A percentile compares a stretch with the other conserved stretches of the same genome.
phyloP scores from a whole-genome alignment of 2,797 vertebrate species.

The Enteromius thamalakanensis region DNA sequence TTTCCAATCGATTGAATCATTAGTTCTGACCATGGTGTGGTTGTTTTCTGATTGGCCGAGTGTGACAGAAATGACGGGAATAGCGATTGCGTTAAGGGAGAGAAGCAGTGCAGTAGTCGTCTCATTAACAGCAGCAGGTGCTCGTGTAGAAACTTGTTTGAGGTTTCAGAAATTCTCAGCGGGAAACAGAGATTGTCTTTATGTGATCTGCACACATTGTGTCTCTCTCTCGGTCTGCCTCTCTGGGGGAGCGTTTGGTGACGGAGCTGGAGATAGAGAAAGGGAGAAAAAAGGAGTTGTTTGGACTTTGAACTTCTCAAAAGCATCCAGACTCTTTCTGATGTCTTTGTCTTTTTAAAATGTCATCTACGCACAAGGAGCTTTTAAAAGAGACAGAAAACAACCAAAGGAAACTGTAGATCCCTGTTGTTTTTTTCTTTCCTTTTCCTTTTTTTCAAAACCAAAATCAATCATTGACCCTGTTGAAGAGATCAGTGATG shows the following conservation, averaged over 20 bases:
- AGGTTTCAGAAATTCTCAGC: slow-evolving; percentile 19
- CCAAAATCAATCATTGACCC: slow-evolving; percentile 13
- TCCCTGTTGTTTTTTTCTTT: slow-evolving; percentile 2
- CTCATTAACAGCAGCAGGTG: slow-evolving; percentile 36
- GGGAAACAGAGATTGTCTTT: slow-evolving; percentile 31
- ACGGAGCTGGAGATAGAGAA: not conserved
- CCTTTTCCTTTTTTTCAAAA: not conserved
- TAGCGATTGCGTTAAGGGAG: not conserved
- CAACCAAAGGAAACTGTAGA: slow-evolving; percentile 30
- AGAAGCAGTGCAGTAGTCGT: not conserved
- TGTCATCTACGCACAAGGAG: slow-evolving; percentile 24
- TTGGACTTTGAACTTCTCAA: slow-evolving; percentile 42
- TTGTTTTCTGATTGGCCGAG: slow-evolving; percentile 3
- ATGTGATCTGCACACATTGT: slow-evolving; percentile 25
- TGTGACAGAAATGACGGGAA: not conserved
- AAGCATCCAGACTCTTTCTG: slow-evolving; percentile 15
- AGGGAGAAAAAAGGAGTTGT: slow-evolving; percentile 3
- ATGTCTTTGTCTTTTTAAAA: slow-evolving; percentile 36
- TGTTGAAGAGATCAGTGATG: not conserved
- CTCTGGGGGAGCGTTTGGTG: slow-evolving; percentile 29
- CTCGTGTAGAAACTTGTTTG: slow-evolving; percentile 1
- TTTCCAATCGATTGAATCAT: not conserved
- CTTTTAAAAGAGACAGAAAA: slow-evolving; percentile 28
- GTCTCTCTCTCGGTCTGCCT: not conserved
- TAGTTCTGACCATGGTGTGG: not conserved